These are phyloP conservation scores for Scaptomyza parva DNA, from an alignment of 2,888 invertebrate genomes.

Conservation along the genomic window DNA sequence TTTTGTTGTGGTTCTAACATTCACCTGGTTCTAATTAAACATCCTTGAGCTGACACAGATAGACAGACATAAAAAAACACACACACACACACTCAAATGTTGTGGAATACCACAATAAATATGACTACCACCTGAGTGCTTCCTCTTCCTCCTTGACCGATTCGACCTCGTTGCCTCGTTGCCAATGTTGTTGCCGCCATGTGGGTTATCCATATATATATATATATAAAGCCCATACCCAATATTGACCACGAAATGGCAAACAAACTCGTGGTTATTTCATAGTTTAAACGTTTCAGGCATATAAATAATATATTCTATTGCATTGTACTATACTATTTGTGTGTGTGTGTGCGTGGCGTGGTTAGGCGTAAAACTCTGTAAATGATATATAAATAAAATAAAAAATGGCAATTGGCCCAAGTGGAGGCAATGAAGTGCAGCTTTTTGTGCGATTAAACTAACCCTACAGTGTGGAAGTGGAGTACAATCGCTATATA, in stretches of 20 bases:
- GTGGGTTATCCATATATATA: constrained; percentile 60
- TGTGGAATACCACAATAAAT: constrained; percentile 36
- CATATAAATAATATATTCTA: constrained; percentile 69
- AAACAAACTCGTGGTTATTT: constrained; percentile 66
- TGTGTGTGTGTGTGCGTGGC: background rate
- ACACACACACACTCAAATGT: too few species aligned
- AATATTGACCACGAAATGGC: constrained; percentile 71
- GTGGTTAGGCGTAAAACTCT: constrained; percentile 15
- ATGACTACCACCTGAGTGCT: constrained; percentile 34
- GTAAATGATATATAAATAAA: constrained; percentile 59
- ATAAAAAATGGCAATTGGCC: constrained; percentile 55
- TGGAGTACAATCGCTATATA: background rate
- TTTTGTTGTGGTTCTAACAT: background rate
- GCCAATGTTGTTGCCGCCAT: too few species aligned
- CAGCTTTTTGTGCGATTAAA: constrained; percentile 10
- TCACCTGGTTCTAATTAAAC: constrained; percentile 56
- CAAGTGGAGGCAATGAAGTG: constrained; percentile 51
- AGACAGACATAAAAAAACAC: constrained; percentile 10
- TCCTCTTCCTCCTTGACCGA: background rate
- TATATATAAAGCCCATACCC: background rate
- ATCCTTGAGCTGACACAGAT: constrained; percentile 24
- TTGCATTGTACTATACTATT: constrained; percentile 20
- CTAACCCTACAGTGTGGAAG: background rate
- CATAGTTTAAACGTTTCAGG: constrained; percentile 62
- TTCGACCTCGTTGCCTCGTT: constrained; percentile 23